Evolutionary conservation across 2,797 vertebrate species (phyloP).

Genomic region (Trachurus trachurus): DNA sequence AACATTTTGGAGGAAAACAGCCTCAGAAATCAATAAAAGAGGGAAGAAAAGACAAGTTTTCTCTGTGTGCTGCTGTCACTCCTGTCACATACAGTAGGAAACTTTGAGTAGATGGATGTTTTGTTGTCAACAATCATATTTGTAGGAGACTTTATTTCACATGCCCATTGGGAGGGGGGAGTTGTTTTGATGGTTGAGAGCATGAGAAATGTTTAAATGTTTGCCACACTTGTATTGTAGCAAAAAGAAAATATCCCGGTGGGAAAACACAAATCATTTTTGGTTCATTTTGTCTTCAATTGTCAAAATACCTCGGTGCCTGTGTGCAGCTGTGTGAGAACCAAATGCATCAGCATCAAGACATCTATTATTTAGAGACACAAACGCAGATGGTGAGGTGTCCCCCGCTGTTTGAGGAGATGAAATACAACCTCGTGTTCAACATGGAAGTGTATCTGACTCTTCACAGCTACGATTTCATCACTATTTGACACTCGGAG

Average conservation of each 20-base stretch:
- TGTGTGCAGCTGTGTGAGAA: conserved; percentile 39
- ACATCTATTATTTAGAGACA: conserved; percentile 67
- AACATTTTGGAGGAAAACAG: background rate
- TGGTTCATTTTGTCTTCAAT: conserved; percentile 28
- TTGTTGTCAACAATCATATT: background rate
- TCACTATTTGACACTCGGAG: conserved; percentile 28
- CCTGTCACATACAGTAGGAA: background rate
- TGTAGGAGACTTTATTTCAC: background rate
- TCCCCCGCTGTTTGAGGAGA: conserved; percentile 42
- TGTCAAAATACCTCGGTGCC: conserved; percentile 18
- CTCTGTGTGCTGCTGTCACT: background rate
- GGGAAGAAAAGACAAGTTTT: background rate
- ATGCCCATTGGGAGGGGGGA: no score
- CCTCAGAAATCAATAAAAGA: background rate
- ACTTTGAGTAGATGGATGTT: background rate
- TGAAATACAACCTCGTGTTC: conserved; percentile 43
- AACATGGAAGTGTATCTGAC: conserved; percentile 37
- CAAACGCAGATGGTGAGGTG: conserved; percentile 58
- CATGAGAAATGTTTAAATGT: background rate
- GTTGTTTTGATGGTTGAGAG: background rate
- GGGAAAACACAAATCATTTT: conserved; percentile 20
- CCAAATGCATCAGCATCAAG: conserved; percentile 14
- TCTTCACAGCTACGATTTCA: conserved; percentile 34
- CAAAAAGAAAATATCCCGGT: conserved; percentile 2
- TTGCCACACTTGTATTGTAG: conserved; percentile 2